These are phyloP conservation scores for Pemphigus obesinymphae DNA, from an alignment of 1,140 invertebrate species.

Conservation along the genomic window DNA sequence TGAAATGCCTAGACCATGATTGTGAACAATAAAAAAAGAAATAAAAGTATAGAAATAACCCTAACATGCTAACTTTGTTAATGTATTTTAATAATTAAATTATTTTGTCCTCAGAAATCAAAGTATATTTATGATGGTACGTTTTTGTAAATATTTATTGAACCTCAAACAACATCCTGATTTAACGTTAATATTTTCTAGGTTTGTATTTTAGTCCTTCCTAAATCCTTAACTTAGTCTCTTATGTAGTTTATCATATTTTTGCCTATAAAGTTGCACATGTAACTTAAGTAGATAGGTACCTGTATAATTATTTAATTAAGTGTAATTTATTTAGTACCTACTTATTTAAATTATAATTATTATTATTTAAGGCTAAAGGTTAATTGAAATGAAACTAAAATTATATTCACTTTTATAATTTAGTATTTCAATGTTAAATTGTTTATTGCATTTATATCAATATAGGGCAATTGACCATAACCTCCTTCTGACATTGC, in stretches of 20 bases:
- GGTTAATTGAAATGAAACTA: not conserved
- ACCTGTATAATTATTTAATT: not conserved
- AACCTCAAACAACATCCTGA: constrained; percentile 16
- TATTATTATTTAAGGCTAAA: not conserved
- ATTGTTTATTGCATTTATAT: not conserved
- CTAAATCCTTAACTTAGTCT: not conserved
- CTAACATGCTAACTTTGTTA: not conserved
- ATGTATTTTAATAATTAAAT: constrained; percentile 8
- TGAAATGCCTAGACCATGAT: too few species aligned
- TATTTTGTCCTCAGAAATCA: constrained; percentile 31
- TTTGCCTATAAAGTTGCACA: not conserved
- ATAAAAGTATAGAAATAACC: not conserved
- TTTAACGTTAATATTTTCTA: constrained; percentile 11
- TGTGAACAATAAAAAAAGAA: too few species aligned
- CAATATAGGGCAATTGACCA: not conserved
- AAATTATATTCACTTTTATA: not conserved
- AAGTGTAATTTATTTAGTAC: not conserved
- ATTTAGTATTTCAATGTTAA: not conserved
- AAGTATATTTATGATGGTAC: not conserved
- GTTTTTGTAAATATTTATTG: constrained; percentile 25
- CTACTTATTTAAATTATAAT: not conserved
- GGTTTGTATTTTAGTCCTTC: constrained; percentile 15
- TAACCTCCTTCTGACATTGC: constrained; percentile 31
- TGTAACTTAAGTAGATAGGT: too few species aligned
- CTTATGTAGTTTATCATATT: not conserved